A percentile compares a stretch with the other conserved stretches of the same genome.
Evolutionary conservation across 2,797 vertebrate species (phyloP).

Genomic region (Crax fasciolata): DNA sequence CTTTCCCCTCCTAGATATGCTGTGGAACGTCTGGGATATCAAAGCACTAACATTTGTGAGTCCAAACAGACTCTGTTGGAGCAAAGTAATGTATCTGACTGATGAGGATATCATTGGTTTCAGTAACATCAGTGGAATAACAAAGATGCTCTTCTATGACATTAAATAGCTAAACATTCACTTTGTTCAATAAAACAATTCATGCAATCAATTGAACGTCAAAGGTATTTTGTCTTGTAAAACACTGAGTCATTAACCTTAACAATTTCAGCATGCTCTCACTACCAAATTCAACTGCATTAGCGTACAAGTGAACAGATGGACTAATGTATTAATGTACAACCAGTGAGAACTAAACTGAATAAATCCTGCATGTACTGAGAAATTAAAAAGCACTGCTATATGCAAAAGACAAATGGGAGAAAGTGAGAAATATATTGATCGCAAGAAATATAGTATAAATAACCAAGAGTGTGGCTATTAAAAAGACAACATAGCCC

Average conservation of each 20-base stretch:
- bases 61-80: not conserved
- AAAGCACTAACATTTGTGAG: not conserved
- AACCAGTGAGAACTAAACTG: not conserved
- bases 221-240: constrained; percentile 78
- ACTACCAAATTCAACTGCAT: constrained; percentile 69
- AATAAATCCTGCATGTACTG: not conserved
- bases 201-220: constrained; percentile 78
- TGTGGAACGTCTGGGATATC: not conserved
- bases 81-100: not conserved
- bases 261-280: constrained; percentile 75
- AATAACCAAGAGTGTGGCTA: not conserved
- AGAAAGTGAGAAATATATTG: not conserved
- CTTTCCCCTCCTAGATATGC: not conserved
- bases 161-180: constrained; percentile 62
- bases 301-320: constrained; percentile 62
- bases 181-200: constrained; percentile 77
- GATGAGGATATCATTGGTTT: not conserved
- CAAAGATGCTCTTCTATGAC: constrained; percentile 50
- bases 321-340: constrained; percentile 65
- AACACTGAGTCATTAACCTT: constrained; percentile 81
- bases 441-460: not conserved
- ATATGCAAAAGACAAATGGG: not conserved
- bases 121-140: constrained; percentile 35
- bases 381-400: constrained; percentile 59
- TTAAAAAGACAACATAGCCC: not conserved